Evolutionary conservation across 2,113 vertebrate species (phyloP), one percentile per base, ranked within the genome.

Genomic region (Chionis minor): DNA sequence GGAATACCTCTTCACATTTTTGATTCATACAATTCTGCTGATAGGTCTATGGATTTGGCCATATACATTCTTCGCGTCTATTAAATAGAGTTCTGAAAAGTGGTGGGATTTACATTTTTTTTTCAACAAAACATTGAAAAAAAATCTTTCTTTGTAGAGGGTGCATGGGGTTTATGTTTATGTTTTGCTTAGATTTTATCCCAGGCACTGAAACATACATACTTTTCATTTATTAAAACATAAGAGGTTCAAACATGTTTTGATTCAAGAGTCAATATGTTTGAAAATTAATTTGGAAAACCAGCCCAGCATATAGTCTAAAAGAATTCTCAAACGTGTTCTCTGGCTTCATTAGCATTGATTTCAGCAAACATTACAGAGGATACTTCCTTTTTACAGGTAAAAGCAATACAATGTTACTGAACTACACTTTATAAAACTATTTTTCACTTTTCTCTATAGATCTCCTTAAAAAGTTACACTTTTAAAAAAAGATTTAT

Each of bases 221-320:
- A 40, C 74, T 78, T 92, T 89, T 62, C 35, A 33, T 72, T 85
- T 86, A 40, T 14, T 66, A 22, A 20, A 74, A 24, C 38, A 33
- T 75, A 73, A 80, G 74, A 81, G 16, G 17, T 83, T 79, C 51
- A 70, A 51, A 18, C 14, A 9, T 59, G 14, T 63, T 89, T 95
- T 95, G 15, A 62, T 89, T 96, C 26, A 77, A 35, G 28, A 81
- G 38, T 86, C 22, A 55, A 3, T 86, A 22, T 66, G 20, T 83
- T 86, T 86, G 47, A 87, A 89, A 94, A 63, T 38, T 77, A 38
- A 66, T 90, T 94, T 88, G 73, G 70, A 93, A 81, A 92, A 70
- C 17, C 26, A 92, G 18, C 61, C n/a, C n/a, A 88, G 27, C 62
- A 20, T 77, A 27, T 55, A 63, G 58, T 73, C 6, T 5, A 40